Base-by-base conservation (phyloP, 2,888 invertebrate genomes). In the Tenodera sinensis region DNA sequence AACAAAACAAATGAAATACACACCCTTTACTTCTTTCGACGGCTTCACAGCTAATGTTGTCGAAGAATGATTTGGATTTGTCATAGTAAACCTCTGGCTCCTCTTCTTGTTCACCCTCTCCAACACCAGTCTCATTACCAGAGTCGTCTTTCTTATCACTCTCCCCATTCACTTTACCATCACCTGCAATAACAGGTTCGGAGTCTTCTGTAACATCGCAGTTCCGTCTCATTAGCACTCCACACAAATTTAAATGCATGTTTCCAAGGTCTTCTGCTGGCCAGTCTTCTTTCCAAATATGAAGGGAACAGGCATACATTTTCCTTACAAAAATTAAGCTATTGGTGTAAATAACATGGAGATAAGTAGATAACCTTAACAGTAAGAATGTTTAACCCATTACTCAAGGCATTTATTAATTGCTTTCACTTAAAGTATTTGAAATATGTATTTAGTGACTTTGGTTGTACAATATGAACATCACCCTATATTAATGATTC, bases 41-140 rank as follows among this genome's bases (percentile, higher is more conserved):
- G 90, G 99, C 98, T 93, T 99, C 99, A 93, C 99, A 99, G 91
- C 99, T 99, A 92, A 99, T 99, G 93, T 97, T 98, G 94, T 99
- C 99, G 93, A 99, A 99, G 96, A 99, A 99, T 91, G 99, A 99
- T 94, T 98, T 98, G 92, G 96, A 95, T 94, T 99, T 99, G 94
- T 99, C 98, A 93, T 99, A 99, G 90, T 95, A 95, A 91, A 95
- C 95, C 91, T 95, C 95, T 25, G 94, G 94, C 28, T 93, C 93
- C 87, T 96, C 96, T 91, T 97, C 97, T 15, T 95, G 95, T 92
- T 97, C 97, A 25, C 96, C 95, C 92, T 97, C 97, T 3, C 97
- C 97, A 54, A 97, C 97, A 47, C 97, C 97, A 25, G 97, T 98
- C 93, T 98, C 98, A 92, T 98, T 98, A 88, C 97, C 98, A 54